Conservation (phyloP, 2,113 vertebrate genomes). For the Porphyrio hochstetteri region DNA sequence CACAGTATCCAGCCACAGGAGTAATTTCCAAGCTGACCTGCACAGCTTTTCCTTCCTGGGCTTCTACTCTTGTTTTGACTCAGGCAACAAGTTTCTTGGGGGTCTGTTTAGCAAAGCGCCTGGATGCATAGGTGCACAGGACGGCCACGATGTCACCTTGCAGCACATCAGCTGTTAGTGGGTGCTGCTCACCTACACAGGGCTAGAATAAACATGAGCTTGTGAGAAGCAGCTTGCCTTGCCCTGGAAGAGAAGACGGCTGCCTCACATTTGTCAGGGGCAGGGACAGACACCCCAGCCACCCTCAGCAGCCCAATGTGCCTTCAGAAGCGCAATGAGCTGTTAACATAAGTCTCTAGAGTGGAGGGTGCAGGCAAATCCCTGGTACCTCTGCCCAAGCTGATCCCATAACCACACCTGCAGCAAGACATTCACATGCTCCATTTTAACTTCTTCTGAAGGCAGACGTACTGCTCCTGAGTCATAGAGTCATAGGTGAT, state of each 20-base stretch:
- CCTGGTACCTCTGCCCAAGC: background rate
- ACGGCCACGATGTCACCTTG: background rate
- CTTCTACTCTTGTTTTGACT: background rate
- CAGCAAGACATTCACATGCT: background rate
- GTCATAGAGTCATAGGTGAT: background rate
- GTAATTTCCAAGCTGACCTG: background rate
- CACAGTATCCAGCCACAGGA: background rate
- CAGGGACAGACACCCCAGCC: background rate
- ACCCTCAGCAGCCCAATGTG: background rate
- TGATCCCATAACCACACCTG: background rate
- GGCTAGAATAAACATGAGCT: background rate
- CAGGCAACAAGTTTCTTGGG: background rate
- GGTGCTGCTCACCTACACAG: background rate
- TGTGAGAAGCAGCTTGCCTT: background rate
- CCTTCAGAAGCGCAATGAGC: background rate
- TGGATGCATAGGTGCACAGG: background rate
- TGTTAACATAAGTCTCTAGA: background rate
- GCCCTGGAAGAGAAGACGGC: background rate
- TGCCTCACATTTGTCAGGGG: background rate
- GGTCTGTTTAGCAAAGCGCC: background rate
- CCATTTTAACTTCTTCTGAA: background rate
- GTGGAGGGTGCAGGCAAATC: accelerated
- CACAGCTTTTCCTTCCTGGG: background rate
- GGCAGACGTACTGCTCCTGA: background rate
- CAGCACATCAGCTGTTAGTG: background rate